These are phyloP conservation scores for Sorex maritimensis DNA, from an alignment of 2,797 vertebrate genomes.

Conservation along the genomic window DNA sequence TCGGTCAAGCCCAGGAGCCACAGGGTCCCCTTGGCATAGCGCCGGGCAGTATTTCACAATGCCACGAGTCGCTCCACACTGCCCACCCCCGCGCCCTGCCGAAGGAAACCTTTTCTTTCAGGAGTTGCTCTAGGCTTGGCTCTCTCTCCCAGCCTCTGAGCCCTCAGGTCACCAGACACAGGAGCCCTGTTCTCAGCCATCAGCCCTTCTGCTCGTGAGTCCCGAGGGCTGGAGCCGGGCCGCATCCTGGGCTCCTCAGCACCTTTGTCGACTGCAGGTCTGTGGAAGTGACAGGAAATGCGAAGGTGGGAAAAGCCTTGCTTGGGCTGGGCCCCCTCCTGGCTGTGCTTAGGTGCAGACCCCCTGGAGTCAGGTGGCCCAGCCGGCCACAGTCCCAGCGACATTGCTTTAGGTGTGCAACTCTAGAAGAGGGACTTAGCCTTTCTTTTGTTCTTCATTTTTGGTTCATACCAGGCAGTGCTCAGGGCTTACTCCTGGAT, in stretches of 20 bases:
- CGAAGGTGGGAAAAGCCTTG: background rate
- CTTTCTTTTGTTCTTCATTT: background rate
- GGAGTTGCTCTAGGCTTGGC: background rate
- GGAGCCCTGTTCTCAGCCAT: background rate
- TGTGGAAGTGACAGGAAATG: background rate
- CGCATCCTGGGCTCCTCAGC: background rate
- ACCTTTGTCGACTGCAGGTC: background rate
- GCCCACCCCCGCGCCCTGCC: too few species aligned
- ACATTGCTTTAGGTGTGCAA: background rate
- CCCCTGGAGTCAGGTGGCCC: background rate
- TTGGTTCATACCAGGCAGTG: too few species aligned
- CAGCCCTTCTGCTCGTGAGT: background rate
- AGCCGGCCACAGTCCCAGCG: background rate
- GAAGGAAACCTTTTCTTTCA: background rate
- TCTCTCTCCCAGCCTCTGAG: background rate
- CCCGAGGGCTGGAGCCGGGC: background rate
- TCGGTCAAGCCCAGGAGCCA: too few species aligned
- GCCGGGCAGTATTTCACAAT: too few species aligned
- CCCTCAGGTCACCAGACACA: background rate
- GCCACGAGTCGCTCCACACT: too few species aligned
- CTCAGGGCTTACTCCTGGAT: too few species aligned
- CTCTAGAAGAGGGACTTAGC: background rate
- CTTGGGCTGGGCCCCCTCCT: background rate
- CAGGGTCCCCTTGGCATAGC: too few species aligned
- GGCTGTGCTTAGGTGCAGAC: too few species aligned